Evolutionary conservation across 1,140 invertebrate species (phyloP).

Genomic region (Lordiphosa mommai): DNA sequence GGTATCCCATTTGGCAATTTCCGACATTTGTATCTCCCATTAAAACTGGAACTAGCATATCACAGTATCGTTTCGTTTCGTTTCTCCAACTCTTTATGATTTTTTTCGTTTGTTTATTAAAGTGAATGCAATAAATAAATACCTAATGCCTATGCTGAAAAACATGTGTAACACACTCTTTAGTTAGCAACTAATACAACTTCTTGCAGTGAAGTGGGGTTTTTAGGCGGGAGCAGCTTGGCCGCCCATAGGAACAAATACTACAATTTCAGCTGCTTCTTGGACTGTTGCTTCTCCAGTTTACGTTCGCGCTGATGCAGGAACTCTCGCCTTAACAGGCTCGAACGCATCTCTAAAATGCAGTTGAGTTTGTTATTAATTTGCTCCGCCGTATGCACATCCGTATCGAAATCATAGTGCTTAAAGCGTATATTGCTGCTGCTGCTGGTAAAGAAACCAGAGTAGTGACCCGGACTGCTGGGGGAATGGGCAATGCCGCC

Average conservation of each 20-base stretch:
- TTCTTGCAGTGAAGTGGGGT: slow-evolving; percentile 29
- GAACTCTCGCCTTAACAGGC: slow-evolving; percentile 89
- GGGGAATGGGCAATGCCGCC: slow-evolving; percentile 52
- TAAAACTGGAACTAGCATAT: too few relatives aligned
- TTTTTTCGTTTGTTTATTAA: slow-evolving; percentile 48
- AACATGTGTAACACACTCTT: slow-evolving; percentile 68
- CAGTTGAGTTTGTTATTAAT: slow-evolving; percentile 93
- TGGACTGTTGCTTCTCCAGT: slow-evolving; percentile 79
- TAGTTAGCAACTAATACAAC: slow-evolving; percentile 76
- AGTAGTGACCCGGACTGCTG: slow-evolving; percentile 54
- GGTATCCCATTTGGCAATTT: too few relatives aligned
- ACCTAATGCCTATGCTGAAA: slow-evolving; percentile 40
- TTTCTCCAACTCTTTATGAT: not conserved
- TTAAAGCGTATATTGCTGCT: slow-evolving; percentile 83
- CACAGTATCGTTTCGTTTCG: too few relatives aligned
- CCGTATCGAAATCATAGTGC: slow-evolving; percentile 92
- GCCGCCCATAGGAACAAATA: slow-evolving; percentile 66
- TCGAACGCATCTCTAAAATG: slow-evolving; percentile 90
- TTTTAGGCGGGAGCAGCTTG: slow-evolving; percentile 4
- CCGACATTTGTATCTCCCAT: too few relatives aligned
- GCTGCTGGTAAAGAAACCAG: slow-evolving; percentile 69
- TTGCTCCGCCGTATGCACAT: slow-evolving; percentile 86
- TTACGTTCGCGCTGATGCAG: slow-evolving; percentile 83
- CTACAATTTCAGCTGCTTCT: slow-evolving; percentile 75
- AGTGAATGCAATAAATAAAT: slow-evolving; percentile 70